These are phyloP conservation scores for Alces alces DNA, from an alignment of 2,113 vertebrate genomes.

Conservation along the genomic window DNA sequence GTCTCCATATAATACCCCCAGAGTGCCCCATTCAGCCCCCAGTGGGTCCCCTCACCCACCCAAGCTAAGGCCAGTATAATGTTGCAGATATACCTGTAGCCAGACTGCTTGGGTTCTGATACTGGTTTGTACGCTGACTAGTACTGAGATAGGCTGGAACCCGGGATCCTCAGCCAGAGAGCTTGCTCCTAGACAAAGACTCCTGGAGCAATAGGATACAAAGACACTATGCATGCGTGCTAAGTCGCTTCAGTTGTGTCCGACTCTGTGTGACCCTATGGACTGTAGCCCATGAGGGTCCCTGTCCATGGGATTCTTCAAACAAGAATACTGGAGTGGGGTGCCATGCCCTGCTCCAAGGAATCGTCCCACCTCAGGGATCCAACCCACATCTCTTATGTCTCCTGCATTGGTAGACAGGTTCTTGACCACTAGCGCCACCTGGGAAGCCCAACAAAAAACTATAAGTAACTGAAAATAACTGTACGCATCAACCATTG, in stretches of 20 bases:
- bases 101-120: background rate
- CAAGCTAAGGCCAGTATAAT: background rate
- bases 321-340: background rate
- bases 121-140: background rate
- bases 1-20: background rate
- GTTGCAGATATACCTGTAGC: background rate
- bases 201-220: background rate
- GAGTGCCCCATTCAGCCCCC: background rate
- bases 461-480: background rate
- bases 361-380: background rate
- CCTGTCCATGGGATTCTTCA: background rate
- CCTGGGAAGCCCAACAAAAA: background rate
- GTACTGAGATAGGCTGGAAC: background rate
- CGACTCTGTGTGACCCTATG: fast-evolving
- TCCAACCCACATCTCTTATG: background rate
- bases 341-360: background rate
- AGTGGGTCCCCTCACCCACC: background rate
- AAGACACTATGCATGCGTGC: background rate
- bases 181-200: background rate
- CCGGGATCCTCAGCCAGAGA: fast-evolving
- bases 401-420: background rate
- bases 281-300: background rate
- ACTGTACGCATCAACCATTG: background rate
- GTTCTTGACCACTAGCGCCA: background rate
- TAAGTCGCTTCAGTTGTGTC: background rate